Conservation (phyloP, 2,797 vertebrate genomes). For the Phalloptychus januarius region DNA sequence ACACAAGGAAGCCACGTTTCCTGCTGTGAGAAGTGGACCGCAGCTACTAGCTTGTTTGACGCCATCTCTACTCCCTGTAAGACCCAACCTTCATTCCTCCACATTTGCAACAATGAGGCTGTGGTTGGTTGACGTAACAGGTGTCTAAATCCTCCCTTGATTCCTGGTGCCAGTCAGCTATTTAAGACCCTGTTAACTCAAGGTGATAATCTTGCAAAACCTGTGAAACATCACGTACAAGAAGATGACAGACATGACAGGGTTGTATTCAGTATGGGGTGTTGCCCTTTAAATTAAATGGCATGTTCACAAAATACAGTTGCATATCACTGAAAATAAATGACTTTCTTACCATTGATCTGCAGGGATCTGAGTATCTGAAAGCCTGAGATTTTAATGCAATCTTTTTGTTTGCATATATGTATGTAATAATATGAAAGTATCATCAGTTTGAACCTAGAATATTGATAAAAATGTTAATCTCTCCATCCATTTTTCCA, state of each 20-base stretch:
- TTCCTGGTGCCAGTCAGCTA: constrained; percentile 69
- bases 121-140: constrained; percentile 51
- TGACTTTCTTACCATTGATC: neutral
- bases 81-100: constrained; percentile 18
- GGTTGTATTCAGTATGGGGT: constrained; percentile 15
- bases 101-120: constrained; percentile 6
- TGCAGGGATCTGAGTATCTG: neutral
- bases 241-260: constrained; percentile 29
- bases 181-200: constrained; percentile 67
- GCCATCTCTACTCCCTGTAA: constrained; percentile 41
- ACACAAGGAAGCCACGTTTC: constrained; percentile 70
- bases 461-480: neutral
- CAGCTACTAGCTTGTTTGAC: constrained; percentile 65
- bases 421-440: neutral
- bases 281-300: neutral
- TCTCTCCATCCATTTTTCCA: neutral
- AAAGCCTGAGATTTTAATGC: neutral
- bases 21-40: constrained; percentile 52
- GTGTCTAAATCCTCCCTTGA: constrained; percentile 65
- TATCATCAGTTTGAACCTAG: neutral
- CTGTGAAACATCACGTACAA: constrained; percentile 53
- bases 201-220: constrained; percentile 66
- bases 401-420: neutral
- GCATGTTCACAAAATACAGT: neutral
- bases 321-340: neutral